Percentiles rank a stretch among this genome's conserved stretches.
phyloP scores from a whole-genome alignment of 1,140 invertebrate species.

The Lepidurus packardi region DNA sequence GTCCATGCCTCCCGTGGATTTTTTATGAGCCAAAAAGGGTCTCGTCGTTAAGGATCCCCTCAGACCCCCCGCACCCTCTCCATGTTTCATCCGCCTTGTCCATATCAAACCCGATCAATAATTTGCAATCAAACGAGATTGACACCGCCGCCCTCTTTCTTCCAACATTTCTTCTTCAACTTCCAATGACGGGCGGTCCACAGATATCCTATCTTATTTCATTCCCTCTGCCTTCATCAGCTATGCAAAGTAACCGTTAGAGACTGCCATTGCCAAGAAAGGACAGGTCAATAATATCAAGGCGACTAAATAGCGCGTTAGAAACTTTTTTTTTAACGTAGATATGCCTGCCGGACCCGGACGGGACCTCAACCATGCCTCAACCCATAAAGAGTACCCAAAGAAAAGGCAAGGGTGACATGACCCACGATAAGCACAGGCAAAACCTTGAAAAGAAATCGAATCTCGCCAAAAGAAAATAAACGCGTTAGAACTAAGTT shows the following conservation, averaged over 20 bases:
- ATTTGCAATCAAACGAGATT: slow-evolving; percentile 20
- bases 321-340: no score
- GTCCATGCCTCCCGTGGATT: slow-evolving; percentile 13
- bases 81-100: slow-evolving; percentile 3
- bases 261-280: no score
- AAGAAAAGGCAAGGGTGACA: no score
- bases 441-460: no score
- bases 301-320: no score
- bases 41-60: slow-evolving; percentile 17
- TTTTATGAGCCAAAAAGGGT: slow-evolving; percentile 22
- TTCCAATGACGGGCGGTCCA: neutral
- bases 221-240: slow-evolving; percentile 2
- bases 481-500: no score
- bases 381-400: no score
- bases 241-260: neutral
- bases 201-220: neutral
- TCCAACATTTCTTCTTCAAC: neutral
- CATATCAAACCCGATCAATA: slow-evolving; percentile 22
- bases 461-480: no score
- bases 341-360: no score
- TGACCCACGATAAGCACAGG: no score
- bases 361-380: no score
- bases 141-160: slow-evolving; percentile 20
- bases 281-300: no score
- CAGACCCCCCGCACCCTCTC: neutral